Evolutionary conservation across 2,888 invertebrate species (phyloP), one percentile per base, ranked within the genome.

Genomic region (Scotopteryx bipunctaria): DNA sequence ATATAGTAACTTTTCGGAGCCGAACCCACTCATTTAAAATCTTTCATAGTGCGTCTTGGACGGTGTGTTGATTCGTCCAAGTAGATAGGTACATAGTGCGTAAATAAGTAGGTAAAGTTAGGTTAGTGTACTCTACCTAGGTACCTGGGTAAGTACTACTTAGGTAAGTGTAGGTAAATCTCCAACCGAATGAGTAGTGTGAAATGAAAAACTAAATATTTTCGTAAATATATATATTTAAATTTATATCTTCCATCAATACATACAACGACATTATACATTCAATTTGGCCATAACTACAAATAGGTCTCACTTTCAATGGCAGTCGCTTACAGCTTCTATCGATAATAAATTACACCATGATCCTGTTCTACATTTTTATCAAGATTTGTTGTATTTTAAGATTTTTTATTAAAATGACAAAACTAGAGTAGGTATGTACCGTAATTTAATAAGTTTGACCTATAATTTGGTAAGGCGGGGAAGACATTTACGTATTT

Each of bases 181-280:
- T n/a, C n/a, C n/a, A n/a, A n/a, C n/a, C n/a, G n/a, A n/a, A n/a
- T n/a, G n/a, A n/a, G n/a, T n/a, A n/a, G n/a, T n/a, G n/a, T n/a
- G 1, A 63, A 64, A 68, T 72, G 63, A 73, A 65, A 81, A 79
- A 73, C 75, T 65, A 66, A 66, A 59, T 67, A 52, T 83, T 89
- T 88, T 89, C 88, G 89, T 90, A 89, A 90, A 91, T 90, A 91
- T 91, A 91, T 91, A 90, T 90, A 91, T 89, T 91, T 89, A 88
- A 88, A 83, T 90, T 88, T 88, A 91, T 87, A 89, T 91, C 90
- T 87, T 91, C 90, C 91, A 91, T 91, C 90, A 89, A 91, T 91
- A 91, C 91, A 91, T 91, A 91, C 90, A 89, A 81, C 81, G 81
- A 89, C 83, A 86, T 76, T 82, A 86, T 67, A 84, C 81, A 83